Conservation (phyloP, 2,797 vertebrate species). For the Tinamus major region DNA sequence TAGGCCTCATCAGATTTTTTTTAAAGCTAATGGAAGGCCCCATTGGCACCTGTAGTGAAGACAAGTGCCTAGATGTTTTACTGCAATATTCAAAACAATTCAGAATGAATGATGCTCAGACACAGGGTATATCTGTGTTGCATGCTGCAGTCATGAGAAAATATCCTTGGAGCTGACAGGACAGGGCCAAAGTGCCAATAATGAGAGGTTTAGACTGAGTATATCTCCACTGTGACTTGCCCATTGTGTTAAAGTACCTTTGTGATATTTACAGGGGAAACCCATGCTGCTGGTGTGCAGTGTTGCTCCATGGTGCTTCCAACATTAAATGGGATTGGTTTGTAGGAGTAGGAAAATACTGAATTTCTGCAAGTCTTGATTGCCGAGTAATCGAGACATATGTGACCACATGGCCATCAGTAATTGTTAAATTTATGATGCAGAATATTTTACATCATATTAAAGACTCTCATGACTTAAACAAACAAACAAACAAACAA, state of each 20-base stretch:
- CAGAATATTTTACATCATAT: neutral
- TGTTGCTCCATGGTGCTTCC: rapidly evolving
- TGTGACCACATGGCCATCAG: neutral
- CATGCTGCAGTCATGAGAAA: neutral
- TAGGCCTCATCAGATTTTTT: neutral
- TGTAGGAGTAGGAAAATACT: neutral
- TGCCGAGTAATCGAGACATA: neutral
- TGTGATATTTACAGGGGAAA: neutral
- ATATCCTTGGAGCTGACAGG: neutral
- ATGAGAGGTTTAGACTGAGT: neutral
- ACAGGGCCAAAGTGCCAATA: neutral
- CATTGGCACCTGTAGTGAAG: neutral
- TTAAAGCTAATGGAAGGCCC: neutral
- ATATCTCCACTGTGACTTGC: neutral
- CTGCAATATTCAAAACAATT: neutral
- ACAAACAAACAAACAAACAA: neutral
- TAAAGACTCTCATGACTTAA: neutral
- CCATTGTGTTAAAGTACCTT: neutral
- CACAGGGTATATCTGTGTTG: neutral
- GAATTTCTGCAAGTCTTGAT: neutral
- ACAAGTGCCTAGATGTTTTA: neutral
- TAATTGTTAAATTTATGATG: neutral
- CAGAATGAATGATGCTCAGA: neutral
- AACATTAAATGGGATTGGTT: neutral
- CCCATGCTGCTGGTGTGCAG: neutral